Base-by-base conservation (phyloP, 2,113 vertebrate species). In the Illadopsis cleaveri region DNA sequence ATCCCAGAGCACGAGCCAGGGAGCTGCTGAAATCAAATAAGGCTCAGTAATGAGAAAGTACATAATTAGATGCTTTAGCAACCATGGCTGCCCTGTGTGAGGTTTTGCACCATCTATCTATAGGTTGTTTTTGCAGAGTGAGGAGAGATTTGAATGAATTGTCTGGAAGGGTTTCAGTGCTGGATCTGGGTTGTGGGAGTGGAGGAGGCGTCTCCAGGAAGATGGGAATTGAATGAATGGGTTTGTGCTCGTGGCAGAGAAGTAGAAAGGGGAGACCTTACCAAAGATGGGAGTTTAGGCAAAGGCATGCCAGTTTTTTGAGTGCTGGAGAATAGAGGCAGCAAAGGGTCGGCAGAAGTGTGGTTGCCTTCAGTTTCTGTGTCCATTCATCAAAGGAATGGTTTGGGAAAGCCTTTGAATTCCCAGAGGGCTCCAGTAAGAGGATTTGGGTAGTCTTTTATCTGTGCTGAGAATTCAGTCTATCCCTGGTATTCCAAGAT, bases 21-120 rank as follows among this genome's bases (percentile, higher is more conserved):
- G 93, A 94, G 51, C 80, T 86, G 70, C 88, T 96, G 83, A 86
- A 89, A 90, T 93, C 94, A 94, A 70, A 92, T 71, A 90, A 89
- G 92, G 44, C 64, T 94, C 71, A 86, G 64, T 64, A 83, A 68
- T 90, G 44, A 71, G 69, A 70, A 95, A 79, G 48, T 30, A 40
- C 31, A 21, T 83, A 90, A 94, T 96, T 96, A 96, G 77, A 71
- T 53, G 72, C 23, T 90, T 92, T 76, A 92, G 58, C 2, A 19
- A 42, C 83, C 72, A 19, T 0, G 23, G 48, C 50, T 78, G 61
- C 76, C 80, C 80, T n/a, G 53, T 19, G 23, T 71, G 69, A 95
- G 89, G 68, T 58, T 94, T 89, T 82, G 69, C 35, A 45, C 1
- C 2, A 7, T 58, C 61, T 84, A 40, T 40, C 73, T 50, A 33